Evolutionary conservation across 1,140 invertebrate genomes (phyloP).

Genomic region (Gyrodactylus bullatarudis): DNA sequence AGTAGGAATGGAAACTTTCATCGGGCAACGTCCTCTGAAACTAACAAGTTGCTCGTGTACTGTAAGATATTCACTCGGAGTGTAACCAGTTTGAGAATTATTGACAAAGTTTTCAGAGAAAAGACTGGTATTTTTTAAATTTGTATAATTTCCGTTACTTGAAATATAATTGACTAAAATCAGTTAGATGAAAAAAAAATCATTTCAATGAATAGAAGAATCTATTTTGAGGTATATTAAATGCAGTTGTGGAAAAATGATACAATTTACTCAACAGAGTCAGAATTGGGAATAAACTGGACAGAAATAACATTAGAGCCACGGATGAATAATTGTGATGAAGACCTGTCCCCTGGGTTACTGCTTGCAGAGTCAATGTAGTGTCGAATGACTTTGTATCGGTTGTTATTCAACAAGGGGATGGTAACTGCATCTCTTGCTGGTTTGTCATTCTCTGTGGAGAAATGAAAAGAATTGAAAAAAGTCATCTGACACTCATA

Average conservation of each 20-base stretch:
- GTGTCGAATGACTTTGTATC: background rate
- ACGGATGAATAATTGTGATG: background rate
- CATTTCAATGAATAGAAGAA: background rate
- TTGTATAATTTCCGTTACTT: background rate
- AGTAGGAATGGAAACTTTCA: too few relatives aligned
- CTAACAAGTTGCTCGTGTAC: too few relatives aligned
- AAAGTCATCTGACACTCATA: too few relatives aligned
- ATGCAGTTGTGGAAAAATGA: too few relatives aligned
- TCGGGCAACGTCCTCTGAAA: too few relatives aligned
- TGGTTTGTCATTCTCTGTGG: too few relatives aligned
- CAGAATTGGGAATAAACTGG: background rate
- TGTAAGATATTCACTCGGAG: too few relatives aligned
- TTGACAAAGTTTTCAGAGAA: background rate
- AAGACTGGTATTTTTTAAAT: background rate
- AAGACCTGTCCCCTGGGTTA: background rate
- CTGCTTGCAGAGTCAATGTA: background rate
- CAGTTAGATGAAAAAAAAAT: background rate
- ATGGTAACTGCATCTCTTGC: too few relatives aligned
- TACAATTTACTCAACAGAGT: background rate
- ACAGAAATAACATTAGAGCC: background rate
- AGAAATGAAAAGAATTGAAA: too few relatives aligned
- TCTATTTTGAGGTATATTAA: too few relatives aligned
- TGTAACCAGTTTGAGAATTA: too few relatives aligned
- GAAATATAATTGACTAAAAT: background rate
- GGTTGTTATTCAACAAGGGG: background rate